A percentile compares a stretch with the other conserved stretches of the same genome.
Conservation (phyloP, 92 coral and sea anemone genomes). For the Heliopora coerulea region DNA sequence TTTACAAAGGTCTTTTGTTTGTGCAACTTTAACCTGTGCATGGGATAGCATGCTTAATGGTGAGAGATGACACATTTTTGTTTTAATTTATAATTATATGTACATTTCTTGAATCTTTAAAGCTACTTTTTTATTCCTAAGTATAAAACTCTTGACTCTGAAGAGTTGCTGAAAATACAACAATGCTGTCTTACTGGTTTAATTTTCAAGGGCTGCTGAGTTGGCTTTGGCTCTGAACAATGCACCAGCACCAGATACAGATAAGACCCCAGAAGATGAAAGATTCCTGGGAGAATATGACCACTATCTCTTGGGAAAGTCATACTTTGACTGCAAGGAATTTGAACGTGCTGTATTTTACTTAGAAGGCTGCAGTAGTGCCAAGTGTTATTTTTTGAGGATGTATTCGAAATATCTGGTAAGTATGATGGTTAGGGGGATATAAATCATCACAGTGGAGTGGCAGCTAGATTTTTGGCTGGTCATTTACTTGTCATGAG, state of each 20-base stretch:
- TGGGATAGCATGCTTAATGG: too few species aligned
- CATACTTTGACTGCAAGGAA: conserved; percentile 86
- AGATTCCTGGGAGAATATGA: conserved; percentile 80
- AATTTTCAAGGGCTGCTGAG: conserved; percentile 92
- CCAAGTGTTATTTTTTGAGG: conserved; percentile 71
- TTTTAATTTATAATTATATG: too few species aligned
- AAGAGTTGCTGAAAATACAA: not conserved
- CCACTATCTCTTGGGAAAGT: conserved; percentile 71
- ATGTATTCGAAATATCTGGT: conserved; percentile 80
- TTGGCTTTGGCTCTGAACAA: conserved; percentile 66
- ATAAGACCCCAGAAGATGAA: conserved; percentile 63
- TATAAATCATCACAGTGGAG: too few species aligned
- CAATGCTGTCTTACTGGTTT: not conserved
- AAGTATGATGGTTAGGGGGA: conserved; percentile 42
- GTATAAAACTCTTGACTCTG: too few species aligned
- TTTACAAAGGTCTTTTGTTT: too few species aligned
- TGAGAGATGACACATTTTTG: too few species aligned
- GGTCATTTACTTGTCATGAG: too few species aligned
- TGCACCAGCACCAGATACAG: conserved; percentile 55
- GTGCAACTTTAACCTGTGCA: too few species aligned
- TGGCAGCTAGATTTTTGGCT: too few species aligned
- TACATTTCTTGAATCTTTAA: too few species aligned
- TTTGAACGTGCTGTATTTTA: conserved; percentile 90
- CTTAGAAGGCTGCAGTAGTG: conserved; percentile 70
- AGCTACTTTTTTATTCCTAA: too few species aligned